Percentiles rank a stretch among this genome's conserved stretches.
Conservation (phyloP, 2,113 vertebrate species). For the Megaptera novaeangliae region DNA sequence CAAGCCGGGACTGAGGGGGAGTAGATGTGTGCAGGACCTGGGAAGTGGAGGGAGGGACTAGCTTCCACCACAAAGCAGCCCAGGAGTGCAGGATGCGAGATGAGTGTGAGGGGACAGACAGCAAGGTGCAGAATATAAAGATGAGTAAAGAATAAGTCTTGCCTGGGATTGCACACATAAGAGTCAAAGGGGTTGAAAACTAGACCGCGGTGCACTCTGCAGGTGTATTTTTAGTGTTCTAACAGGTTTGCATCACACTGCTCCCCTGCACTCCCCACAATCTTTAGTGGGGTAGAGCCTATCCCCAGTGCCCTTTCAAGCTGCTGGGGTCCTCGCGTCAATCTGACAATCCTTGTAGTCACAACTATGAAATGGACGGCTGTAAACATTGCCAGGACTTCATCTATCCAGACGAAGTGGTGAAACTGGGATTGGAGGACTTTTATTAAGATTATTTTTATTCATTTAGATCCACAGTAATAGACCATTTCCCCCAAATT, state of each 20-base stretch:
- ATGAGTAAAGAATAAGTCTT: background rate
- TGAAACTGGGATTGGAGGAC: background rate
- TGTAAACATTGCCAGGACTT: background rate
- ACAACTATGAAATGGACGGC: background rate
- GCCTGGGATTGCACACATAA: background rate
- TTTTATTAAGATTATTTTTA: background rate
- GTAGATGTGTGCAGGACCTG: rapidly evolving
- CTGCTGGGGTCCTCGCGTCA: rapidly evolving
- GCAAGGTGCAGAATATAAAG: background rate
- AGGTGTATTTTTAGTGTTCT: background rate
- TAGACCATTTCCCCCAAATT: no score
- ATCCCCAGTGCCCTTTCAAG: background rate
- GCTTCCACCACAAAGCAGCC: background rate
- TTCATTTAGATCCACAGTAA: background rate
- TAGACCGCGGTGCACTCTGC: background rate
- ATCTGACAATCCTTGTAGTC: no score
- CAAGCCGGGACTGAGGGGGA: background rate
- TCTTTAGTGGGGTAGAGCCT: background rate
- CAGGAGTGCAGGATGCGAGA: background rate
- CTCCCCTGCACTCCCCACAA: rapidly evolving
- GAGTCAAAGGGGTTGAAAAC: background rate
- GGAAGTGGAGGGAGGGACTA: background rate
- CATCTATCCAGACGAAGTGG: background rate
- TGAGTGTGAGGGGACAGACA: rapidly evolving
- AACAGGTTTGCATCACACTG: rapidly evolving